phyloP scores from a whole-genome alignment of 2,113 vertebrate genomes.

The Sphyrna mokarran region DNA sequence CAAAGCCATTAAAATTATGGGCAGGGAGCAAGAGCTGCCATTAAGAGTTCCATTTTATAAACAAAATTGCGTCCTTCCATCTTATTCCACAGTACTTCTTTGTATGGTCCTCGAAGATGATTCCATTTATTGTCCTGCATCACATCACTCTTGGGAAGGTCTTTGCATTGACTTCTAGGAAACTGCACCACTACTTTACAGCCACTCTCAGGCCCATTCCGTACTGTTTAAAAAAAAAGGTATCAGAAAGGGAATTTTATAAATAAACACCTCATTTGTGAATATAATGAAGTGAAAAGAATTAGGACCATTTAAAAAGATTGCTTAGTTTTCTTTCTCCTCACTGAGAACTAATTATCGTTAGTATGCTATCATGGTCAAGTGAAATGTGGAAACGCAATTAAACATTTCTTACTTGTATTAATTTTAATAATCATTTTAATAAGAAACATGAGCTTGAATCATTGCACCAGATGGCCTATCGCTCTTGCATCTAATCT shows the following conservation, averaged over 20 bases:
- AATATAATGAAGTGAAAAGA: neutral
- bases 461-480: neutral
- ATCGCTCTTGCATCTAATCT: neutral
- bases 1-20: slow-evolving; percentile 42
- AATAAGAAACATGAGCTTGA: neutral
- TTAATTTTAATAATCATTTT: neutral
- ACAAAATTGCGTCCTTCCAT: slow-evolving; percentile 98
- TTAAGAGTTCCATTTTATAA: slow-evolving; percentile 97
- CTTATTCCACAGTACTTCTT: slow-evolving; percentile 88
- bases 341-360: neutral
- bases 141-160: slow-evolving; percentile 80
- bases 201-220: slow-evolving; percentile 88
- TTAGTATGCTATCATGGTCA: neutral
- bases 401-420: neutral
- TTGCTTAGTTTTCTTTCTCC: neutral
- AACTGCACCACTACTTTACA: slow-evolving; percentile 93
- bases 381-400: neutral
- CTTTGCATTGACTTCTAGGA: slow-evolving; percentile 82
- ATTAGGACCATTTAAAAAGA: neutral
- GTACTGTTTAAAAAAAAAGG: slow-evolving; percentile 58
- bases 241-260: neutral
- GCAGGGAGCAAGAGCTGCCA: slow-evolving; percentile 86
- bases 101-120: slow-evolving; percentile 80
- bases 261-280: neutral
- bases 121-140: slow-evolving; percentile 89